Percentiles rank a stretch among this genome's conserved stretches.
These are phyloP conservation scores for Phengaris alcon DNA, from an alignment of 2,888 invertebrate species.

Conservation along the genomic window DNA sequence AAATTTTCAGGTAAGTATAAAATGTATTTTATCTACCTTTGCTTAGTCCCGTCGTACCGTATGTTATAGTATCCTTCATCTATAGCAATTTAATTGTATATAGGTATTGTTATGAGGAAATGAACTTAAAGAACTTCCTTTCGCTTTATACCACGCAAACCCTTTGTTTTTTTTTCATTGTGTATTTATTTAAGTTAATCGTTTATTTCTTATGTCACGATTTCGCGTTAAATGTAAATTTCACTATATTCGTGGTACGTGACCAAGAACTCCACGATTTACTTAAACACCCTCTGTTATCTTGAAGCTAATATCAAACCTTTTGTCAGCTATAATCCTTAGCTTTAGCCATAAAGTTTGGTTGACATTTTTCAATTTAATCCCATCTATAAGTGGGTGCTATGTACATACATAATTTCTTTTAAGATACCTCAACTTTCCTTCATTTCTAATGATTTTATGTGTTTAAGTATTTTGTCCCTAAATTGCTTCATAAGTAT, in stretches of 20 bases:
- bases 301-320: background rate
- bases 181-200: background rate
- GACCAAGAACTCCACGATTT: background rate
- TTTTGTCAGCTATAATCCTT: conserved; percentile 21
- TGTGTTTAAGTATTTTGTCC: too few relatives aligned
- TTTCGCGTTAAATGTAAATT: background rate
- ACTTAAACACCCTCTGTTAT: conserved; percentile 9
- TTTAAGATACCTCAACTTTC: too few relatives aligned
- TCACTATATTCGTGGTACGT: background rate
- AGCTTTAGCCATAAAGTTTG: background rate
- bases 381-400: background rate
- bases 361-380: background rate
- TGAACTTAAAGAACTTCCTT: background rate
- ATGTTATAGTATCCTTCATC: background rate
- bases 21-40: too few relatives aligned
- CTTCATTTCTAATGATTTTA: too few relatives aligned
- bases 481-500: too few relatives aligned
- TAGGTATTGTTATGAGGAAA: background rate
- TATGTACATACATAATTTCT: too few relatives aligned
- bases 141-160: background rate
- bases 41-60: background rate
- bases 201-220: background rate
- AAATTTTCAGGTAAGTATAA: too few relatives aligned
- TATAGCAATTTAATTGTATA: background rate
- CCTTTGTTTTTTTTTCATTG: background rate